Evolutionary conservation across 1,140 invertebrate genomes (phyloP).

Genomic region (Bombus breviceps): DNA sequence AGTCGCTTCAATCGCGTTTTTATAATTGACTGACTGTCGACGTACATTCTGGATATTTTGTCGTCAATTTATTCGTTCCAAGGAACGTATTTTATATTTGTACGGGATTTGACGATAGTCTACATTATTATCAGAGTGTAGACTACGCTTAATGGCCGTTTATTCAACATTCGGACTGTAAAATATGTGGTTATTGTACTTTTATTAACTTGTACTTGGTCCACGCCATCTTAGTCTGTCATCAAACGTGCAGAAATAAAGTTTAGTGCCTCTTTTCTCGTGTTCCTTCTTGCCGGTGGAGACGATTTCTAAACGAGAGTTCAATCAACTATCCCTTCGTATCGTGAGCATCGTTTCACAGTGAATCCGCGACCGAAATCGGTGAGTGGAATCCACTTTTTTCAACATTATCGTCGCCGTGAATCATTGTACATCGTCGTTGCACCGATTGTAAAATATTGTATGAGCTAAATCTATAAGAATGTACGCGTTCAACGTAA

Average conservation of each 20-base stretch:
- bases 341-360: neutral
- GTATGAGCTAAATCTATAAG: neutral
- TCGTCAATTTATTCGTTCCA: slow-evolving; percentile 2
- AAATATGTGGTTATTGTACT: slow-evolving; percentile 58
- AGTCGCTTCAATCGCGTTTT: slow-evolving; percentile 59
- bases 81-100: slow-evolving; percentile 4
- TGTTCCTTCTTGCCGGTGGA: neutral
- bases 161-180: neutral
- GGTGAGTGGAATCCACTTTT: slow-evolving; percentile 34
- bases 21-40: slow-evolving; percentile 49
- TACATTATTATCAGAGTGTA: neutral
- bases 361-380: neutral
- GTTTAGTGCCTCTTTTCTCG: neutral
- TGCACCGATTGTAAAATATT: slow-evolving; percentile 2
- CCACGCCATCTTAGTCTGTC: slow-evolving; percentile 70
- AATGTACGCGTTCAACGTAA: neutral
- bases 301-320: neutral
- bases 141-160: neutral
- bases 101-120: slow-evolving; percentile 11
- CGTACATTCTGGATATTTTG: slow-evolving; percentile 13
- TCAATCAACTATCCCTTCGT: neutral
- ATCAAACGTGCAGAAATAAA: slow-evolving; percentile 35
- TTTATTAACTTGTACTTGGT: slow-evolving; percentile 22
- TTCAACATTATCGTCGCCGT: neutral
- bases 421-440: slow-evolving; percentile 15